Base-by-base conservation (phyloP, 1,140 invertebrate species). In the Steinernema feltiae region DNA sequence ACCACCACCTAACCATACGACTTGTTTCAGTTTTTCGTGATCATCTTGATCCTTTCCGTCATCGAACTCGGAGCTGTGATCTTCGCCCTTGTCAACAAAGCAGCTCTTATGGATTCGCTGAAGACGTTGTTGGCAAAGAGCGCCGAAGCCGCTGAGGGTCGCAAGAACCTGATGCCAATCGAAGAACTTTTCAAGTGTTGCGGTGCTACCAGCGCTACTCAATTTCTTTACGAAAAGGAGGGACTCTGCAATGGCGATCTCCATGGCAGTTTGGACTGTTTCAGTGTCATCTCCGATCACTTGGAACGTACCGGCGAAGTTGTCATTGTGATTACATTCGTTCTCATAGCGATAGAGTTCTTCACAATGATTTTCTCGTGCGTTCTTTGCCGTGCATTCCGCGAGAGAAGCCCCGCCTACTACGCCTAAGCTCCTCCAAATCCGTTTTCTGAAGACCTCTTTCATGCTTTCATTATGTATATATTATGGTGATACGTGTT, bases 361-460 rank as follows among this genome's bases (percentile, higher is more conserved):
- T 79, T 86, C 69, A 75, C 84, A 1, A 69, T 85, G 12, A 73
- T 86, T 7, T 85, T 85, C 75, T 82, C 81, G 0, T 86, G 85
- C 69, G 53, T 85, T 17, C 76, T 85, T 7, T 85, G 79, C 48
- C 46, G 78, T 32, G 82, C 84, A 24, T 83, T 86, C 41, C 75
- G 79, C 15, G 84, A 86, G 41, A 83, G 83, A 32, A 76, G 80
- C 18, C 81, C 83, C 17, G 46, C 78, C 15, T 86, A 84, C 69
- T 84, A 86, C 48, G 80, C 80, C 32, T 85, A 77, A 48, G 29
- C 18, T 70, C 0, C 15, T 75, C 29, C 1, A 46, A 12, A 46
- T 46, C n/a, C 7, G 15, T 15, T 63, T 63, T 63, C 35, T 63
- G 12, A n/a, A 63, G 24, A n/a, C n/a, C n/a, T n/a, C n/a, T n/a